Conservation (phyloP, 2,113 vertebrate species). For the Daubentonia madagascariensis region DNA sequence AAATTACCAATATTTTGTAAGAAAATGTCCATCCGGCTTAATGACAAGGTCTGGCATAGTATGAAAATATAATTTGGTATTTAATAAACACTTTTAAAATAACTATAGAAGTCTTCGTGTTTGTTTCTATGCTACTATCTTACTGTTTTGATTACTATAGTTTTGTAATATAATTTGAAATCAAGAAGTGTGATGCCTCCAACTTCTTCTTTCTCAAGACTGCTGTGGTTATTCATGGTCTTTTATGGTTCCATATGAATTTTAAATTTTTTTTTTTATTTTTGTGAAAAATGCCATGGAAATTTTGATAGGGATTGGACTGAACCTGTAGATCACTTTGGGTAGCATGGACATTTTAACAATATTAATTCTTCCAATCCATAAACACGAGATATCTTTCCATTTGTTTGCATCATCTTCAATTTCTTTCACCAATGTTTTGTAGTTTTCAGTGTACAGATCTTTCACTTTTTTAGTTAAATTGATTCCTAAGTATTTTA, state of each 20-base stretch:
- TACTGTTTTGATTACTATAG: background rate
- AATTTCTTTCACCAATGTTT: background rate
- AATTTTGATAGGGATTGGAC: background rate
- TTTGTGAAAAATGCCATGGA: background rate
- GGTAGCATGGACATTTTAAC: background rate
- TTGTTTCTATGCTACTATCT: background rate
- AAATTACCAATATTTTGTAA: background rate
- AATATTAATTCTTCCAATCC: background rate
- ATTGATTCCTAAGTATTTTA: background rate
- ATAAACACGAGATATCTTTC: background rate
- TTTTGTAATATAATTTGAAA: background rate
- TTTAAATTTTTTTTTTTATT: background rate
- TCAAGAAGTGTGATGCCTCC: background rate
- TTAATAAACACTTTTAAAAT: conserved; percentile 5
- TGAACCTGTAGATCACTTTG: background rate
- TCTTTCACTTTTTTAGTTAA: background rate
- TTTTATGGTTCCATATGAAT: background rate
- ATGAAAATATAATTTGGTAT: background rate
- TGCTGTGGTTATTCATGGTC: background rate
- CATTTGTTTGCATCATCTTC: background rate
- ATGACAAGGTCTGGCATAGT: background rate
- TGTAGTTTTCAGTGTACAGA: background rate
- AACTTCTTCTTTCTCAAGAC: background rate
- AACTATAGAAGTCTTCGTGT: background rate
- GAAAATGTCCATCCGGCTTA: background rate